A percentile compares a stretch with the other conserved stretches of the same genome.
phyloP scores from a whole-genome alignment of 2,797 vertebrate species.

The Spinibarbus caldwelli region DNA sequence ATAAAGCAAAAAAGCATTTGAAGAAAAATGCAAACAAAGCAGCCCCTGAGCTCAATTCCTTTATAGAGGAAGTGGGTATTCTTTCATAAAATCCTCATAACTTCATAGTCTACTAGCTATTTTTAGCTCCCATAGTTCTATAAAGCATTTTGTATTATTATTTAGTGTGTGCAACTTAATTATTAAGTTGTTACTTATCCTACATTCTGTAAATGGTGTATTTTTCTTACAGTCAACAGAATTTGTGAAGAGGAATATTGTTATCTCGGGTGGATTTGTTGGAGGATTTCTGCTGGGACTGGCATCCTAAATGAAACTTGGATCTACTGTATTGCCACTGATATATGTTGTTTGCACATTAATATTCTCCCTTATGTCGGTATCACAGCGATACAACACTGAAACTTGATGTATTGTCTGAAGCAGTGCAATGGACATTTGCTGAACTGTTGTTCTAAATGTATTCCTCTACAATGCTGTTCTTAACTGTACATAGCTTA shows the following conservation, averaged over 20 bases:
- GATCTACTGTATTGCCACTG: conserved; percentile 37
- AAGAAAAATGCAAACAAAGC: conserved; percentile 91
- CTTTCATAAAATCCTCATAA: background rate
- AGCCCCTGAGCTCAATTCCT: conserved; percentile 89
- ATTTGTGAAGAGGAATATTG: conserved; percentile 96
- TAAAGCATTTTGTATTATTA: background rate
- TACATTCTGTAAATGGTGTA: background rate
- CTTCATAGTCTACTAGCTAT: background rate
- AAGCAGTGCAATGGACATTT: conserved; percentile 35
- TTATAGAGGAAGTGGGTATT: conserved; percentile 89
- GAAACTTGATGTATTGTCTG: conserved; percentile 5
- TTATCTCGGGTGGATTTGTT: conserved; percentile 93
- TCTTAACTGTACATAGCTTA: conserved; percentile 17
- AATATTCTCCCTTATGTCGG: conserved; percentile 11
- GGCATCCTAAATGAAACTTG: conserved; percentile 81
- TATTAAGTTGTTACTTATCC: background rate
- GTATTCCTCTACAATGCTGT: conserved; percentile 6
- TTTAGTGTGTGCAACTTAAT: background rate
- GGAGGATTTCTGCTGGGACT: conserved; percentile 97
- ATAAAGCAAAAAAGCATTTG: conserved; percentile 95
- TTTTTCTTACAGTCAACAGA: conserved; percentile 85
- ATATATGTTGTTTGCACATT: conserved; percentile 5
- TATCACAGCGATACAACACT: background rate
- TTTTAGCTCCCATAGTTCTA: background rate
- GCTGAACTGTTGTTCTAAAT: conserved; percentile 2